These are phyloP conservation scores for Chunga burmeisteri DNA, from an alignment of 2,113 vertebrate genomes.

Conservation along the genomic window DNA sequence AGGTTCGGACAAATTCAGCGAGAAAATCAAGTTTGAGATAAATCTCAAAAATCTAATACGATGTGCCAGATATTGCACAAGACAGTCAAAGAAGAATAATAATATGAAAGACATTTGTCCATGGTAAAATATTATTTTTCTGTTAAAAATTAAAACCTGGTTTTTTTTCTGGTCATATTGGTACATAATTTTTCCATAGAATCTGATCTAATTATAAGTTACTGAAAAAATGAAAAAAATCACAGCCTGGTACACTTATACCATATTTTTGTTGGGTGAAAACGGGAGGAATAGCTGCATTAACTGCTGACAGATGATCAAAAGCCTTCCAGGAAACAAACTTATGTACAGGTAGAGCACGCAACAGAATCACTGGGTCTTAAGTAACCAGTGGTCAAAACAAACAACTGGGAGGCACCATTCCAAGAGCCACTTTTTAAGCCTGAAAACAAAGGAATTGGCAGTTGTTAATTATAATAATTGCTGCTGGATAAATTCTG, in stretches of 20 bases:
- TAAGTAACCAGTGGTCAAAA: background rate
- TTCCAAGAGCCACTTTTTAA: background rate
- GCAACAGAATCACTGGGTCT: background rate
- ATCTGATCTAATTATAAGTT: background rate
- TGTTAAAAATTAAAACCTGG: background rate
- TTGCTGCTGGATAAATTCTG: background rate
- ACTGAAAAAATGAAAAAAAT: background rate
- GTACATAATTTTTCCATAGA: background rate
- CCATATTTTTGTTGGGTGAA: background rate
- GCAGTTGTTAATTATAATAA: background rate
- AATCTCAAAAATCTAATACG: background rate
- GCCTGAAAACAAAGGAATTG: background rate
- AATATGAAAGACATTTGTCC: background rate
- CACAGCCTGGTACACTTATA: background rate
- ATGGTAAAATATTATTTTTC: background rate
- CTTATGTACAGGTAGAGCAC: background rate
- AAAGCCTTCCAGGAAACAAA: background rate
- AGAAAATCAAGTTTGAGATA: background rate
- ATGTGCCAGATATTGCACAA: background rate
- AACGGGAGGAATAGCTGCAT: background rate
- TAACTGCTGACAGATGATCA: background rate
- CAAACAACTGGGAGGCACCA: background rate
- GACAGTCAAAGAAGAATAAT: background rate
- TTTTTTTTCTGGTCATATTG: background rate
- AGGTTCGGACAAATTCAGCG: background rate